Conservation (phyloP, 1,140 invertebrate species). For the Littorina saxatilis region DNA sequence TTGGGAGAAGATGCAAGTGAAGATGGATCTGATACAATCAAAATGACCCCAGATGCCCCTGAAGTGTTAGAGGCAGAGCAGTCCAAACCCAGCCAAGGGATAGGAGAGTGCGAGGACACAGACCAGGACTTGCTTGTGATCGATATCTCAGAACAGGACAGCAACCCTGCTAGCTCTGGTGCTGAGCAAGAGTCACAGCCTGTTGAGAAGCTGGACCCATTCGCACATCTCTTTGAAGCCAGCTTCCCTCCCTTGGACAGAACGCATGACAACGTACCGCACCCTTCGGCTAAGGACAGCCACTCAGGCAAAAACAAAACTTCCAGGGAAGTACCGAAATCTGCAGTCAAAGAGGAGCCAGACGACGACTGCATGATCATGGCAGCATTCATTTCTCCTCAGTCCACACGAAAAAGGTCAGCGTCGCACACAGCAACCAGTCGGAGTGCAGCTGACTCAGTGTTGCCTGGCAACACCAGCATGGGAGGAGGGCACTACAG, state of each 20-base stretch:
- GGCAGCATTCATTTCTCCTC: background rate
- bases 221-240: background rate
- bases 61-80: no score
- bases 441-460: background rate
- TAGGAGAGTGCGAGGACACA: background rate
- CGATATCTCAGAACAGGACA: conserved; percentile 15
- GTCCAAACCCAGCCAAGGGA: no score
- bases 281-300: background rate
- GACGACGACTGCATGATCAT: conserved; percentile 26
- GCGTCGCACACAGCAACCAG: conserved; percentile 8
- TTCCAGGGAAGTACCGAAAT: background rate
- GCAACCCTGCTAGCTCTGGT: no score
- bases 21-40: no score
- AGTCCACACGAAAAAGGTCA: background rate
- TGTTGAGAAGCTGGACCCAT: background rate
- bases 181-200: background rate
- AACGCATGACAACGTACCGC: background rate
- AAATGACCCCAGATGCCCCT: no score
- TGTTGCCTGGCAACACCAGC: background rate
- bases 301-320: background rate
- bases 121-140: conserved; percentile 8
- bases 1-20: no score
- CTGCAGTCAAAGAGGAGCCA: background rate
- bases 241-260: conserved; percentile 10
- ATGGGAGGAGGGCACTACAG: no score